Percentiles rank a stretch among this genome's conserved stretches.
These are phyloP conservation scores for Actinia tenebrosa DNA, from an alignment of 64 coral and sea anemone genomes.

Conservation along the genomic window DNA sequence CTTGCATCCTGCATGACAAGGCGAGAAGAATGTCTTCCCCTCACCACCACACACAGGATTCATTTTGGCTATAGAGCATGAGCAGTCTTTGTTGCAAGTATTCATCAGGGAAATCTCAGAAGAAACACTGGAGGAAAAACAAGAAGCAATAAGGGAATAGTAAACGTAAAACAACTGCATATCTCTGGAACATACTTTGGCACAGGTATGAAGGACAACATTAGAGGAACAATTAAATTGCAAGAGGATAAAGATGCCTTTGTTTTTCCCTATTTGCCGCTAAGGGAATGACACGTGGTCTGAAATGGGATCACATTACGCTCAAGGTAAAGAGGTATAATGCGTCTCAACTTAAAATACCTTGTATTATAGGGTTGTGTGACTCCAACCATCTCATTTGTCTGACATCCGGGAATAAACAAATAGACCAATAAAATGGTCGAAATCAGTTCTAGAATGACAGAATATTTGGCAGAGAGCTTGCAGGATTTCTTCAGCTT, in stretches of 20 bases:
- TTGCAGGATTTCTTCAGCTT: constrained; percentile 69
- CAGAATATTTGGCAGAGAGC: constrained; percentile 55
- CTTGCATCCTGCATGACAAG: constrained; percentile 60
- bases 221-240: no score
- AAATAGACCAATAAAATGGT: constrained; percentile 19
- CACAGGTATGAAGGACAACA: background rate
- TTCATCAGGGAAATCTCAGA: background rate
- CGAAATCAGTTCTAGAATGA: constrained; percentile 40
- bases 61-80: constrained; percentile 19
- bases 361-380: constrained; percentile 52
- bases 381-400: constrained; percentile 64
- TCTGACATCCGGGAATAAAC: constrained; percentile 76
- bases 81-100: constrained; percentile 43
- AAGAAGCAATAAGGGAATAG: background rate
- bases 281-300: no score
- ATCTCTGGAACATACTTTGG: background rate
- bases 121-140: background rate
- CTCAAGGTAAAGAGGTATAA: no score
- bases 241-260: no score
- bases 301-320: no score
- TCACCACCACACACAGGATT: constrained; percentile 50
- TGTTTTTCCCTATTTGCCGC: no score
- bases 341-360: background rate
- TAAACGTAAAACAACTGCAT: background rate
- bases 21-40: constrained; percentile 49